Conservation (phyloP, 2,113 vertebrate genomes). For the Oncorhynchus masou region DNA sequence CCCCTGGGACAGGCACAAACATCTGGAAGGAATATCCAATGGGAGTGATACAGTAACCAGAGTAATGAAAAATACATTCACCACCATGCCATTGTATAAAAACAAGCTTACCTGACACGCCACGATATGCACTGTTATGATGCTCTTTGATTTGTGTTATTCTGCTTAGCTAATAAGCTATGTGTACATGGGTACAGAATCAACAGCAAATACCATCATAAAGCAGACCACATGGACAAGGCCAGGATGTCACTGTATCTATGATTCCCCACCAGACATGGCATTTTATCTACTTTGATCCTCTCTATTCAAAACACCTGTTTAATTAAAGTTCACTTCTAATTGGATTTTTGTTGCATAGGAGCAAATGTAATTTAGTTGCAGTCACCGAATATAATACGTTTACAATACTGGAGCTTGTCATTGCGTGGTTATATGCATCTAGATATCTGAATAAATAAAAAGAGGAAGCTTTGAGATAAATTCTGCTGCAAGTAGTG, state of each 20-base stretch:
- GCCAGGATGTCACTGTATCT: background rate
- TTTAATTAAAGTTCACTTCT: conserved; percentile 41
- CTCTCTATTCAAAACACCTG: conserved; percentile 32
- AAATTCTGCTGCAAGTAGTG: background rate
- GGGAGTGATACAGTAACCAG: conserved; percentile 64
- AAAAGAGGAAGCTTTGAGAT: too few species aligned
- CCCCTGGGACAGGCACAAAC: conserved; percentile 65
- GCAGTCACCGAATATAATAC: background rate
- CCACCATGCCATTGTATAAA: conserved; percentile 57
- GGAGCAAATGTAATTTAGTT: background rate
- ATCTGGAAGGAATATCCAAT: conserved; percentile 73
- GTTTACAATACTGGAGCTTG: too few species aligned
- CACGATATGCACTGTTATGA: background rate
- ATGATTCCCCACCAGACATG: conserved; percentile 9
- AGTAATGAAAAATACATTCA: conserved; percentile 73
- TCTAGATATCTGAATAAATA: too few species aligned
- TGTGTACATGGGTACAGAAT: background rate
- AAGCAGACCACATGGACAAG: background rate
- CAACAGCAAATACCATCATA: background rate
- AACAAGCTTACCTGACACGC: conserved; percentile 58
- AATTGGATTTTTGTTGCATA: conserved; percentile 9
- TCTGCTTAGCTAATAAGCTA: background rate
- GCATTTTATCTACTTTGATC: conserved; percentile 8
- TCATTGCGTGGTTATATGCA: too few species aligned
- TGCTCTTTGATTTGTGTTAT: conserved; percentile 4